phyloP scores from a whole-genome alignment of 92 coral and sea anemone species.

The Porites cylindrica region DNA sequence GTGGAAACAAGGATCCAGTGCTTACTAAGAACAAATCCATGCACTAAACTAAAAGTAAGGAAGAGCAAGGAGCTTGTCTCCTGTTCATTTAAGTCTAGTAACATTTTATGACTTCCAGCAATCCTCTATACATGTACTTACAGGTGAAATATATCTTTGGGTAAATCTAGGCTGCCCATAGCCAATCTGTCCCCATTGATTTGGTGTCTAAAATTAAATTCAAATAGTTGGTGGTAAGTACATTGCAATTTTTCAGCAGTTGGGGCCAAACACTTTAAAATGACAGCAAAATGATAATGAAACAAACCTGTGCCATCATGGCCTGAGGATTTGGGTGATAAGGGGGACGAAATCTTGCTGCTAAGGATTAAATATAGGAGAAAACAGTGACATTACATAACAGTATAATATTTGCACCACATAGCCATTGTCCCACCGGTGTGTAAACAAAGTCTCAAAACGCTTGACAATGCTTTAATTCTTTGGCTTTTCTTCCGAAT shows the following conservation, averaged over 20 bases:
- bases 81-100: too few relatives aligned
- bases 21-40: too few relatives aligned
- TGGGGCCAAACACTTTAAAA: not conserved
- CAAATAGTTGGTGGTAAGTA: not conserved
- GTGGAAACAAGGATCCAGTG: too few relatives aligned
- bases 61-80: not conserved
- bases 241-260: not conserved
- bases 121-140: not conserved
- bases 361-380: slow-evolving; percentile 13
- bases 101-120: not conserved
- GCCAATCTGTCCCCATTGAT: slow-evolving; percentile 87
- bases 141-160: slow-evolving; percentile 87
- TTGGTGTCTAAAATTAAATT: slow-evolving; percentile 48
- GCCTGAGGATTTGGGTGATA: slow-evolving; percentile 85
- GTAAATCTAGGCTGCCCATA: slow-evolving; percentile 79
- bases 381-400: not conserved
- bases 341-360: slow-evolving; percentile 88
- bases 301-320: slow-evolving; percentile 80
- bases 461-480: too few relatives aligned
- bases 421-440: too few relatives aligned
- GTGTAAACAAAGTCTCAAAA: too few relatives aligned
- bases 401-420: too few relatives aligned
- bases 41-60: too few relatives aligned
- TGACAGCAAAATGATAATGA: not conserved
- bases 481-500: too few relatives aligned